These are phyloP conservation scores for Parus major DNA, from an alignment of 2,113 vertebrate species.

Conservation along the genomic window DNA sequence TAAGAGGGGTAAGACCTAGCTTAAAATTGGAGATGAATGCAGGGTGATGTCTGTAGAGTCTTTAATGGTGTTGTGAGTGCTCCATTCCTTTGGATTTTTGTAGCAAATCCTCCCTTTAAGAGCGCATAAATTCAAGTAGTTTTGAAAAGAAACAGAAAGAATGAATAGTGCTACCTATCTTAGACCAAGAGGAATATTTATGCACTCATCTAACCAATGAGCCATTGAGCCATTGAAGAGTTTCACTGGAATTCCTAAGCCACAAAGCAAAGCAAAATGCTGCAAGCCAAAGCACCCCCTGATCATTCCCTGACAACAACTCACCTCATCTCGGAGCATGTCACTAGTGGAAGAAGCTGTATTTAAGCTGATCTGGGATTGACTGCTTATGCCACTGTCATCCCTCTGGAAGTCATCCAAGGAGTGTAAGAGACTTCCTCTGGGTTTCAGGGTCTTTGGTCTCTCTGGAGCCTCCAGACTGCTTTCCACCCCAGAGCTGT, in stretches of 20 bases:
- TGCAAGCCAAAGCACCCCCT: background rate
- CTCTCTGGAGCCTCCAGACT: conserved; percentile 69
- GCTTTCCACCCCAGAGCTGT: conserved; percentile 64
- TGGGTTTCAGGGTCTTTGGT: conserved; percentile 77
- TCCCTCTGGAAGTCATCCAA: conserved; percentile 73
- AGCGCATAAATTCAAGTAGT: background rate
- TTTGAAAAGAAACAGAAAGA: background rate
- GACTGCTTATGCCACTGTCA: conserved; percentile 68
- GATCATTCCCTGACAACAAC: conserved; percentile 6
- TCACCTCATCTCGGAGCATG: conserved; percentile 79
- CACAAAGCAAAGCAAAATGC: background rate
- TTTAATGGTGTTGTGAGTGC: background rate
- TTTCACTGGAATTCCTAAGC: background rate
- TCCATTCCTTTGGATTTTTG: background rate
- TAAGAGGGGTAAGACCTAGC: background rate
- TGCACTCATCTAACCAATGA: background rate
- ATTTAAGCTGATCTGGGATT: conserved; percentile 71
- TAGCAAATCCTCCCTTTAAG: background rate
- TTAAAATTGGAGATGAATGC: background rate
- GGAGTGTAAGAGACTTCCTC: conserved; percentile 69
- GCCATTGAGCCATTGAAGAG: background rate
- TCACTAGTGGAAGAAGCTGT: conserved; percentile 69
- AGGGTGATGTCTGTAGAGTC: background rate
- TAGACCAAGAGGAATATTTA: background rate
- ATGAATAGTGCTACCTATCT: background rate